phyloP scores from a whole-genome alignment of 1,140 invertebrate species.

The Heliconius eleuchia region DNA sequence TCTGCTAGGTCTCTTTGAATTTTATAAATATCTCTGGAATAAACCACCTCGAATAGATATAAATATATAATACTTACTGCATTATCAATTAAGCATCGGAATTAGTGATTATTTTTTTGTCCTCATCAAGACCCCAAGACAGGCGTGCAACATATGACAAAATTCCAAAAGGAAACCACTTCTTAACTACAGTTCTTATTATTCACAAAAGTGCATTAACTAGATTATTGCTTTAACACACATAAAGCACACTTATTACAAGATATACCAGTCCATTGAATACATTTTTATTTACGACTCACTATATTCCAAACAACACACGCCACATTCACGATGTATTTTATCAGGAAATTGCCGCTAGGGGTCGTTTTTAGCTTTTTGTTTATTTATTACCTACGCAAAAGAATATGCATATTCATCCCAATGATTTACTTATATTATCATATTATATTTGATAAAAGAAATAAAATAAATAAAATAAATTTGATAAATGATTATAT shows the following conservation, averaged over 20 bases:
- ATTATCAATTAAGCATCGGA: slow-evolving; percentile 79
- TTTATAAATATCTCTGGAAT: slow-evolving; percentile 26
- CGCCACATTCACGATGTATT: slow-evolving; percentile 81
- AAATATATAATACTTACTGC: slow-evolving; percentile 72
- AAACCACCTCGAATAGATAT: slow-evolving; percentile 33
- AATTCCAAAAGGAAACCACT: slow-evolving; percentile 70
- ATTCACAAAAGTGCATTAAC: slow-evolving; percentile 51
- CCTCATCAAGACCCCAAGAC: slow-evolving; percentile 77
- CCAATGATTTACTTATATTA: background rate
- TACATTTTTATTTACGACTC: slow-evolving; percentile 81
- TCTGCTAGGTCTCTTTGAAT: slow-evolving; percentile 16
- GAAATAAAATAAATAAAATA: background rate
- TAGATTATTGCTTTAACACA: slow-evolving; percentile 62
- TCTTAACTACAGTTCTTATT: slow-evolving; percentile 50
- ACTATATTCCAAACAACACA: slow-evolving; percentile 81
- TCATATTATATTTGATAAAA: background rate
- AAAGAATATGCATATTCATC: slow-evolving; percentile 11
- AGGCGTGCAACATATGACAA: slow-evolving; percentile 80
- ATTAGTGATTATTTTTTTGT: slow-evolving; percentile 81
- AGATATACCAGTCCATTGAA: slow-evolving; percentile 60
- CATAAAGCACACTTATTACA: slow-evolving; percentile 59
- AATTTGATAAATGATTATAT: background rate
- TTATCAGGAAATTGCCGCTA: slow-evolving; percentile 68
- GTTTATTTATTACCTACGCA: slow-evolving; percentile 23
- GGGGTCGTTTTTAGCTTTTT: slow-evolving; percentile 58